phyloP scores from a whole-genome alignment of 2,797 vertebrate species.

The Pachyuromys duprasi region DNA sequence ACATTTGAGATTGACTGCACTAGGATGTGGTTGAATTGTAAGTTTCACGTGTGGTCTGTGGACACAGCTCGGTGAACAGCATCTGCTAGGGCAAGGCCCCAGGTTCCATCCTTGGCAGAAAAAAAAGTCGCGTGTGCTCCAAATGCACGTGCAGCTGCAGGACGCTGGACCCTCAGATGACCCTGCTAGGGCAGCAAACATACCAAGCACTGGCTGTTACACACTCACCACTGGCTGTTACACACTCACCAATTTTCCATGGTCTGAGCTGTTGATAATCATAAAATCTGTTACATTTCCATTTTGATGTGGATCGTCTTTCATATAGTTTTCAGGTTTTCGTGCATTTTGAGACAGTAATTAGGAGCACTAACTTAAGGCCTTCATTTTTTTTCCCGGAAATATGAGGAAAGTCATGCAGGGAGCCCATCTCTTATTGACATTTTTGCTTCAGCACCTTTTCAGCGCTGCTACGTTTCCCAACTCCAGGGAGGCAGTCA shows the following conservation, averaged over 20 bases:
- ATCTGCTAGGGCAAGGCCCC: neutral
- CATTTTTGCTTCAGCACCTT: neutral
- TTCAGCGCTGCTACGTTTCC: neutral
- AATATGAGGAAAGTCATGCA: neutral
- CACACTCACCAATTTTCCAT: neutral
- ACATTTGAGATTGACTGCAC: slow-evolving; percentile 7
- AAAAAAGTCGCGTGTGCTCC: neutral
- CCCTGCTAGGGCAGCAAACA: neutral
- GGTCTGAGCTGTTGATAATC: neutral
- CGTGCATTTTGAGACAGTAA: neutral
- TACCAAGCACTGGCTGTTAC: neutral
- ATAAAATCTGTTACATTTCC: neutral
- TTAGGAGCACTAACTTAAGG: slow-evolving; percentile 2
- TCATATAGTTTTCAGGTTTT: neutral
- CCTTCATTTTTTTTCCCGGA: neutral
- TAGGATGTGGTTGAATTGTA: neutral
- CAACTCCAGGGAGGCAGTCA: neutral
- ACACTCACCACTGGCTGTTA: neutral
- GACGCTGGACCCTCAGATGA: neutral
- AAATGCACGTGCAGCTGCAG: neutral
- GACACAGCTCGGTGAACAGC: neutral
- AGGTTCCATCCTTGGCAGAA: neutral
- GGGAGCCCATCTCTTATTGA: neutral
- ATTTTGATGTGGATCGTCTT: neutral
- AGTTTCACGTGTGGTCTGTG: neutral